Base-by-base conservation (phyloP, 2,113 vertebrate species). In the Murina feae region DNA sequence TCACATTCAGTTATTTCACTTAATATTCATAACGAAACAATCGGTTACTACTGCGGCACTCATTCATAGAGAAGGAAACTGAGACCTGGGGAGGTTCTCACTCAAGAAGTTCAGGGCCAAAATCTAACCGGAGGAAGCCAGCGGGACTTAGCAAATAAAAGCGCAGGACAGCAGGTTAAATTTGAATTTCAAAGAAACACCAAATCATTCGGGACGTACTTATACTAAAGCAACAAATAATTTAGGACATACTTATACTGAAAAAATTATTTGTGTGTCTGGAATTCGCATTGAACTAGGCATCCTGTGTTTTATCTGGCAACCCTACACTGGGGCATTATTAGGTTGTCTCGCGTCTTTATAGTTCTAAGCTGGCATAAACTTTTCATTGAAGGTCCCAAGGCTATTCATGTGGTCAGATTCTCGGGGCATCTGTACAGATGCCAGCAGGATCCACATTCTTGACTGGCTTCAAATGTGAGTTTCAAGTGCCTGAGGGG, bases 191-290 rank as follows among this genome's bases (percentile, higher is more conserved):
- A 94, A 85, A 96, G 90, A 39, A 78, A 82, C 21, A 10, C 72
- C 74, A 74, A 88, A 58, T 66, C 44, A 65, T 35, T 51, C 51
- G 79, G 63, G 78, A 79, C 13, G 13, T 72, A 63, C 60, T 87
- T 78, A 76, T 12, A 86, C 84, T 85, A 92, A 93, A 96, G 72
- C 71, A 94, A 93, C 84, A 96, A 86, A 92, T 92, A 87, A 95
- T 84, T 91, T 72, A 83, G 51, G 69, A 44, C 32, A 87, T 58
- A 72, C 76, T 88, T 81, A 94, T 25, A 83, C 28, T 85, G 42
- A 92, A 81, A 88, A 81, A 89, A 88, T 32, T 66, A 66, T 63
- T 65, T 12, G 0, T 85, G 94, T 47, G 65, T 89, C 32, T 53
- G 90, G 93, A 80, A 93, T 90, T 90, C 72, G 30, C 74, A 81